phyloP scores from a whole-genome alignment of 1,140 invertebrate species.

The Ceratitis capitata region DNA sequence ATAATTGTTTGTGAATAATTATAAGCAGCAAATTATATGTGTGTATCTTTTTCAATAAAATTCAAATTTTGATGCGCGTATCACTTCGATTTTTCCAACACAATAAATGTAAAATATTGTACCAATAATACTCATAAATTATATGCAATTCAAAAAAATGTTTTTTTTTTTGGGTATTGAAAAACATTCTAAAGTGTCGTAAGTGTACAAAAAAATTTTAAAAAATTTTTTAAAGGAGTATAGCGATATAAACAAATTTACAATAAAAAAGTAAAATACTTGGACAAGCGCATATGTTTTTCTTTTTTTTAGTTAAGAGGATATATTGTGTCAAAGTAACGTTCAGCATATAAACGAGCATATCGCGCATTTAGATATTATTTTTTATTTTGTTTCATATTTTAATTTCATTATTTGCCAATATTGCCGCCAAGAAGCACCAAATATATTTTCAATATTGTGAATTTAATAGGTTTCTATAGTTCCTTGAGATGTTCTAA shows the following conservation, averaged over 20 bases:
- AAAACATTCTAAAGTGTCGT: background rate
- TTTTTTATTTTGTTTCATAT: background rate
- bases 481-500: conserved; percentile 22
- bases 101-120: background rate
- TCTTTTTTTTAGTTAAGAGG: background rate
- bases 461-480: background rate
- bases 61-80: background rate
- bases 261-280: background rate
- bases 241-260: background rate
- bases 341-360: conserved; percentile 13
- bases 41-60: background rate
- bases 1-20: background rate
- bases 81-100: background rate
- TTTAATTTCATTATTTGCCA: background rate
- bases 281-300: background rate
- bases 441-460: background rate
- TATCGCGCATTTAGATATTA: background rate
- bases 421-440: background rate
- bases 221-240: background rate
- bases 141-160: background rate
- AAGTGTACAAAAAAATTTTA: background rate
- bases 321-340: conserved; percentile 14
- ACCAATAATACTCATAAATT: conserved; percentile 6
- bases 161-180: background rate
- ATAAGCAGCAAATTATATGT: background rate